A percentile compares a stretch with the other conserved stretches of the same genome.
phyloP scores from a whole-genome alignment of 2,113 vertebrate genomes.

The Piaya cayana region DNA sequence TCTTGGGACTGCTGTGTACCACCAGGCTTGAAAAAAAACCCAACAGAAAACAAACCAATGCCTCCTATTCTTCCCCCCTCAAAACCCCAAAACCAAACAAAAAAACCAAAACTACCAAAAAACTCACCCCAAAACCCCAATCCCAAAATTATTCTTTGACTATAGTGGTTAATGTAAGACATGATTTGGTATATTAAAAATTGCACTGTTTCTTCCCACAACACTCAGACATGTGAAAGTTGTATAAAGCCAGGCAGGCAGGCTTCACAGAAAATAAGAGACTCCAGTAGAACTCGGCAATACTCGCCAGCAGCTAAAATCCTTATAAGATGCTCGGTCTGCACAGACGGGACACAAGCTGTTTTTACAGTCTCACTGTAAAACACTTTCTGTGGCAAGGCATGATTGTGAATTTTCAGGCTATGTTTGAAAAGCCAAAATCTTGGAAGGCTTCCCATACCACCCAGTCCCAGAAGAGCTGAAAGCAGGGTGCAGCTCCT shows the following conservation, averaged over 20 bases:
- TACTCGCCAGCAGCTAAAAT: conserved; percentile 3
- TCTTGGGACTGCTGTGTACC: background rate
- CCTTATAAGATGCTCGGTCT: background rate
- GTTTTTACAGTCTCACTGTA: background rate
- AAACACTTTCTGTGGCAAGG: background rate
- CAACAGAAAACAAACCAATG: background rate
- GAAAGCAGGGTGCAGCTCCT: background rate
- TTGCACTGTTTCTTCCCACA: background rate
- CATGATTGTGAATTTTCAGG: conserved; percentile 4
- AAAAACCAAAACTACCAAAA: background rate
- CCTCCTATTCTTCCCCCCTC: too few relatives aligned
- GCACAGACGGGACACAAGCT: conserved; percentile 25
- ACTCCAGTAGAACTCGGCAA: background rate
- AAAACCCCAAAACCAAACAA: background rate
- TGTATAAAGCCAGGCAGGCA: background rate
- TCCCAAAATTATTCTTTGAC: background rate
- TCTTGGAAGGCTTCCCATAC: background rate
- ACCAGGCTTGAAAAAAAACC: background rate
- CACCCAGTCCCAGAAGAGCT: background rate
- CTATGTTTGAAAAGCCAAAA: background rate
- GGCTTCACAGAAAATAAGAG: background rate
- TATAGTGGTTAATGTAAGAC: background rate
- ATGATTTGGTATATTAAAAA: background rate
- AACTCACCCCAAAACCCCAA: background rate
- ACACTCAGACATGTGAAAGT: background rate